A percentile compares a stretch with the other conserved stretches of the same genome.
Conservation (phyloP, 1,140 invertebrate species). For the Diploscapter pachys region DNA sequence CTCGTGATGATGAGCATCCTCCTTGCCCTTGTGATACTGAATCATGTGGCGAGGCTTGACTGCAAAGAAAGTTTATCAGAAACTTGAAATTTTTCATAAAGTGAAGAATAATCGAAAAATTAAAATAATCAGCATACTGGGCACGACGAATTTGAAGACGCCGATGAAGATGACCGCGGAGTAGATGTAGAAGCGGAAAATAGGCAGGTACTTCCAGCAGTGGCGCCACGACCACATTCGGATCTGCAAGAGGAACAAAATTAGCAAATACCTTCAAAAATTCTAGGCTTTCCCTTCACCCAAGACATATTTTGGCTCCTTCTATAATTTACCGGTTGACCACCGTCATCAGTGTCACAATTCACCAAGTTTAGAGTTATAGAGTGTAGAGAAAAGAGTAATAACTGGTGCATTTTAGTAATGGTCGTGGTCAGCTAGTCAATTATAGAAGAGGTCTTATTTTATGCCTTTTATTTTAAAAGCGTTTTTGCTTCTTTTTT, state of each 20-base stretch:
- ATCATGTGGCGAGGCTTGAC: constrained; percentile 52
- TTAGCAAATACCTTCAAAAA: too few relatives aligned
- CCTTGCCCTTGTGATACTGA: constrained; percentile 48
- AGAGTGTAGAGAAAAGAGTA: too few relatives aligned
- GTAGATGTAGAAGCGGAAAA: constrained; percentile 49
- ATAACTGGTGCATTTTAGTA: background rate
- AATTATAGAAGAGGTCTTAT: too few relatives aligned
- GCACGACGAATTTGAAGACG: constrained; percentile 50
- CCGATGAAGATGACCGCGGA: constrained; percentile 47
- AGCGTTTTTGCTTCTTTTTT: too few relatives aligned
- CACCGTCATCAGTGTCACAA: too few relatives aligned
- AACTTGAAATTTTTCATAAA: too few relatives aligned
- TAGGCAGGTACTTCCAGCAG: constrained; percentile 51
- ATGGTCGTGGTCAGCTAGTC: too few relatives aligned
- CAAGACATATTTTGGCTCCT: background rate
- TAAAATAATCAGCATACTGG: constrained; percentile 35
- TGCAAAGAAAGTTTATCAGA: constrained; percentile 25
- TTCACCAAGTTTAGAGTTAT: too few relatives aligned
- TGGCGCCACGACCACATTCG: constrained; percentile 54
- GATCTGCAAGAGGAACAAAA: constrained; percentile 29
- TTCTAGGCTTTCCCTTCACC: too few relatives aligned
- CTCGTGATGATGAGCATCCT: constrained; percentile 53
- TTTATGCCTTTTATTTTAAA: too few relatives aligned
- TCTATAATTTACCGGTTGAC: background rate
- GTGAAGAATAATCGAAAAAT: constrained; percentile 5